phyloP scores from a whole-genome alignment of 2,888 invertebrate species.

The Cerastis leucographa region DNA sequence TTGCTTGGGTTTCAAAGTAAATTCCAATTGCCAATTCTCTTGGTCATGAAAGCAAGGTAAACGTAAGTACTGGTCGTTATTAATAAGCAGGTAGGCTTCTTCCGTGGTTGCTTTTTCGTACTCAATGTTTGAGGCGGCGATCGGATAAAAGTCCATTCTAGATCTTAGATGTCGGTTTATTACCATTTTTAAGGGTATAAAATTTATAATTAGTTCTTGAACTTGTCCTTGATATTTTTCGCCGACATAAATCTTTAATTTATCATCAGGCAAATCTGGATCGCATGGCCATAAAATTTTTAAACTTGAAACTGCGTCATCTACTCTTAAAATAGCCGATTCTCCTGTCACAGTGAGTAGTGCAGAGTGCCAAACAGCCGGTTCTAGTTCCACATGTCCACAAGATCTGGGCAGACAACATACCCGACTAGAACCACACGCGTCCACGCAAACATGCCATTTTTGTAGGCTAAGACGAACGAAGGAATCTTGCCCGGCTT shows the following conservation, averaged over 20 bases:
- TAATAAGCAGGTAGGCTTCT: conserved; percentile 81
- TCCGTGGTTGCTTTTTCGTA: conserved; percentile 82
- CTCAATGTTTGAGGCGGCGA: conserved; percentile 80
- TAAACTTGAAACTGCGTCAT: conserved; percentile 78
- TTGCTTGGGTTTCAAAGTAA: conserved; percentile 82
- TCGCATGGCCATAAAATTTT: conserved; percentile 82
- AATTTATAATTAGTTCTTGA: conserved; percentile 87
- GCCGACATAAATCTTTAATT: conserved; percentile 82
- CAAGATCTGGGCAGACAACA: conserved; percentile 81
- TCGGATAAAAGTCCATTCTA: conserved; percentile 75
- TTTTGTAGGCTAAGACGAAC: conserved; percentile 83
- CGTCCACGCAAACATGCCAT: conserved; percentile 86
- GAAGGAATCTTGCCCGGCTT: conserved; percentile 75
- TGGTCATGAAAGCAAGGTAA: conserved; percentile 82
- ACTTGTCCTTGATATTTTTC: conserved; percentile 86
- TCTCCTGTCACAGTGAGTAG: conserved; percentile 83
- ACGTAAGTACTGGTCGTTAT: conserved; percentile 81
- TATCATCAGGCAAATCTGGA: conserved; percentile 81
- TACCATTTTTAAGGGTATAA: conserved; percentile 80
- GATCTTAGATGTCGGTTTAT: conserved; percentile 68
- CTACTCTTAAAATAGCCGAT: conserved; percentile 80
- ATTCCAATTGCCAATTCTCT: conserved; percentile 81
- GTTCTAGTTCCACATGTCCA: conserved; percentile 78
- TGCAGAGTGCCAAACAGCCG: conserved; percentile 85
- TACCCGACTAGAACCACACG: conserved; percentile 75